phyloP scores from a whole-genome alignment of 2,113 vertebrate genomes.

The Python bivittatus region DNA sequence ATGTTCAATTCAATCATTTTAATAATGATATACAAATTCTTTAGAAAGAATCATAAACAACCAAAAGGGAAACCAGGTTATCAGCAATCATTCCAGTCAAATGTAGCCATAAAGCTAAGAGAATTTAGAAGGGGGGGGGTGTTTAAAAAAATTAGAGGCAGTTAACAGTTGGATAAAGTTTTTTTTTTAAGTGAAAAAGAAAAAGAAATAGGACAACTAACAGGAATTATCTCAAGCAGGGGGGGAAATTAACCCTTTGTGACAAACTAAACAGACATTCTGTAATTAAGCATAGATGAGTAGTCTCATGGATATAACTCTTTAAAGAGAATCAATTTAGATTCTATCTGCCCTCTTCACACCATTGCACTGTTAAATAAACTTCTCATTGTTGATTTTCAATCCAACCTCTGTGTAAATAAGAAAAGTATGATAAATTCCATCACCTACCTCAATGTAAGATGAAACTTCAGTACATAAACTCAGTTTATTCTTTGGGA shows the following conservation, averaged over 20 bases:
- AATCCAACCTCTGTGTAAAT: background rate
- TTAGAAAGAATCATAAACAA: background rate
- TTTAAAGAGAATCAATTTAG: background rate
- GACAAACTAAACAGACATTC: background rate
- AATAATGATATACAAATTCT: background rate
- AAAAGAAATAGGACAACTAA: background rate
- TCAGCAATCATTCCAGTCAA: background rate
- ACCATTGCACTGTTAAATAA: background rate
- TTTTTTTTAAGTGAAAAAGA: background rate
- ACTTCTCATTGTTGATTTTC: background rate
- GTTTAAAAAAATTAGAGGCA: background rate
- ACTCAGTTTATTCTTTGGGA: no score
- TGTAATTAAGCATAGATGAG: background rate
- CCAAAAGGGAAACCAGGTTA: background rate
- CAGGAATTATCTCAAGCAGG: background rate
- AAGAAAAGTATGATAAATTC: background rate
- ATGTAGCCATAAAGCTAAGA: background rate
- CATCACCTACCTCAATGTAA: no score
- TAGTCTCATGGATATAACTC: background rate
- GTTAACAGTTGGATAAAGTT: background rate
- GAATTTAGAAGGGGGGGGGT: background rate
- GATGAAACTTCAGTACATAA: no score
- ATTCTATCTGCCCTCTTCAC: background rate
- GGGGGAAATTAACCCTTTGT: background rate
- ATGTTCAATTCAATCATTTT: background rate